A percentile compares a stretch with the other conserved stretches of the same genome.
Evolutionary conservation across 2,888 invertebrate genomes (phyloP).

Genomic region (Molorchus minor): DNA sequence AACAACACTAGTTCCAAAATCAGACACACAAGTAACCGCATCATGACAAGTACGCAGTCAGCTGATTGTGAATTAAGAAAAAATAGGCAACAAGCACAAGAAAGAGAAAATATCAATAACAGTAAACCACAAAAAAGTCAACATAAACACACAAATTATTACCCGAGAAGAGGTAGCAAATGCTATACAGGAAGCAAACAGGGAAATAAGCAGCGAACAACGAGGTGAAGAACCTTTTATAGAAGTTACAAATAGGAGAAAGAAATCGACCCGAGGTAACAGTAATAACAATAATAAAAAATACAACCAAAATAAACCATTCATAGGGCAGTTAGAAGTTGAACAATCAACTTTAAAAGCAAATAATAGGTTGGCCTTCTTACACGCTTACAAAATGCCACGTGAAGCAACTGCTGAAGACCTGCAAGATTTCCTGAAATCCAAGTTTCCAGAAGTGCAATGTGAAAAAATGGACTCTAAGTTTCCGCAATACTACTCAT

Average conservation of each 20-base stretch:
- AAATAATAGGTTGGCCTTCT: neutral
- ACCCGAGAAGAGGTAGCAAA: neutral
- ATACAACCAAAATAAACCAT: neutral
- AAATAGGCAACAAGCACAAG: too few species aligned
- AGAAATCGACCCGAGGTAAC: neutral
- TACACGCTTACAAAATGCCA: neutral
- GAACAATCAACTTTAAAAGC: neutral
- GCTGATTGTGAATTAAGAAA: too few species aligned
- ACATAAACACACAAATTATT: too few species aligned
- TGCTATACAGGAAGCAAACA: neutral
- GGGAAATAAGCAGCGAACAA: too few species aligned
- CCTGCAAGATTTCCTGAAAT: neutral
- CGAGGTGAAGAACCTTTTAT: too few species aligned
- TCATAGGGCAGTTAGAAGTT: neutral
- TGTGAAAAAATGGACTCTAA: conserved; percentile 5
- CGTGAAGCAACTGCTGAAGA: neutral
- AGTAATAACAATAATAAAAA: neutral
- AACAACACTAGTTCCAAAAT: too few species aligned
- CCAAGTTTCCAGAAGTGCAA: neutral
- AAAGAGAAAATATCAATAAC: too few species aligned
- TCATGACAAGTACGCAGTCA: too few species aligned
- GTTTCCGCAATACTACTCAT: conserved; percentile 16
- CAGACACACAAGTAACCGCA: too few species aligned
- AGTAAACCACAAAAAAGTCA: too few species aligned
- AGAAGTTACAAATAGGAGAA: neutral